These are phyloP conservation scores for Lepidocolaptes lacrymiger DNA, from an alignment of 2,797 vertebrate species.

Conservation along the genomic window DNA sequence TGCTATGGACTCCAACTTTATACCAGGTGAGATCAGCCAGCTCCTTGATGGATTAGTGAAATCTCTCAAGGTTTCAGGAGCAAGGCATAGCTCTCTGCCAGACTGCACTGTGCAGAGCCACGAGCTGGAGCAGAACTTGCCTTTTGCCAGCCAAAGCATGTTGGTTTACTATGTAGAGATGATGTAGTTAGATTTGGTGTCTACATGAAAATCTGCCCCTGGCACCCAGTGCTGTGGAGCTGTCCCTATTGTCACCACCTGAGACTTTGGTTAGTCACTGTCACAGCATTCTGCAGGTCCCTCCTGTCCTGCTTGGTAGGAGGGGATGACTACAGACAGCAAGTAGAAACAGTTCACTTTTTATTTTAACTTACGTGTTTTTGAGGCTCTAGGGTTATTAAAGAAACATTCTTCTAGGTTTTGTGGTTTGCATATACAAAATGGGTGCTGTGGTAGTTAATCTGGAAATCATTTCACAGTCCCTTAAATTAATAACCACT, in stretches of 20 bases:
- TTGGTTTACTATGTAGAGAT: not conserved
- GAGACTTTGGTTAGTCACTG: not conserved
- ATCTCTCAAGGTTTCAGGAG: not conserved
- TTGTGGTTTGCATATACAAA: not conserved
- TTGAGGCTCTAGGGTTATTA: not conserved
- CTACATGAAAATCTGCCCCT: not conserved
- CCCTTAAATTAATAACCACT: not conserved
- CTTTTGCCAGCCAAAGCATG: not conserved
- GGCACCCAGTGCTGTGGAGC: not conserved
- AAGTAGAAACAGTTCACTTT: not conserved
- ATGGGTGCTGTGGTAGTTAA: not conserved
- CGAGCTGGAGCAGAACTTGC: not conserved
- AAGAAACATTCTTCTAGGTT: not conserved
- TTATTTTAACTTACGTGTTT: not conserved
- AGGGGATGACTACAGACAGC: not conserved
- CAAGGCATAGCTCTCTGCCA: fast-evolving
- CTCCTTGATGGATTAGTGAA: not conserved
- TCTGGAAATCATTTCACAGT: not conserved
- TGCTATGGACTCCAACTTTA: constrained; percentile 87
- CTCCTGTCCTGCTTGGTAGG: not conserved
- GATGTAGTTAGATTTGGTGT: not conserved
- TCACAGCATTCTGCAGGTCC: not conserved
- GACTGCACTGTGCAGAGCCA: not conserved
- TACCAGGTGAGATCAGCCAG: constrained; percentile 85
- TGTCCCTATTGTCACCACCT: not conserved